Evolutionary conservation across 1,140 invertebrate genomes (phyloP).

Genomic region (Meloidogyne exigua): DNA sequence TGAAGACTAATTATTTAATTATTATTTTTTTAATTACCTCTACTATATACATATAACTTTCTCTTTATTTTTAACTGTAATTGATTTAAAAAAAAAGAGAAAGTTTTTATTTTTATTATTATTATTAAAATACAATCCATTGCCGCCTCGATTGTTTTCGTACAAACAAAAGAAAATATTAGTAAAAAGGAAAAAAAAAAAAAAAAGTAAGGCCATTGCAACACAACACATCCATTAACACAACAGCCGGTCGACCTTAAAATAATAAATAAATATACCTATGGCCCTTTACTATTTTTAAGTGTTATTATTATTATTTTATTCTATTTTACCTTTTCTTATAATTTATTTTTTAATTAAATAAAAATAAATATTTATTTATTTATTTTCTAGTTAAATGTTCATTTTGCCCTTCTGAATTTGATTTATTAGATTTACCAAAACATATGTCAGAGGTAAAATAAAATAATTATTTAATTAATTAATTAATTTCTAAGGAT

Average conservation of each 20-base stretch:
- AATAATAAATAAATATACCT: not conserved
- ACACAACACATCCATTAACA: slow-evolving; percentile 2
- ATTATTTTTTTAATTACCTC: too few relatives aligned
- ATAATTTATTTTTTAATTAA: not conserved
- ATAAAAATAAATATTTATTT: not conserved
- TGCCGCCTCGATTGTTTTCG: not conserved
- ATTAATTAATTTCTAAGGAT: slow-evolving; percentile 9
- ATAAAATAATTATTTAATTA: not conserved
- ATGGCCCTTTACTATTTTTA: not conserved
- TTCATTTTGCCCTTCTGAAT: not conserved
- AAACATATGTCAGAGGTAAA: not conserved
- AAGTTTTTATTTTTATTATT: not conserved
- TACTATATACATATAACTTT: too few relatives aligned
- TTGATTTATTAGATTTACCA: not conserved
- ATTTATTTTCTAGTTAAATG: not conserved
- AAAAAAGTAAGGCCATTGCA: not conserved
- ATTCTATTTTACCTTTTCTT: not conserved
- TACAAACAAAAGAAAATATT: not conserved
- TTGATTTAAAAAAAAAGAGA: not conserved
- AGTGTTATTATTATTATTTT: not conserved
- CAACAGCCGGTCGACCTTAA: not conserved
- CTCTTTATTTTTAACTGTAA: not conserved
- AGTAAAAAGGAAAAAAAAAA: not conserved
- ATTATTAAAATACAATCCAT: not conserved
- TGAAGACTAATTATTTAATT: too few relatives aligned